Conservation (phyloP, 2,797 vertebrate species). For the Antennarius maculatus region DNA sequence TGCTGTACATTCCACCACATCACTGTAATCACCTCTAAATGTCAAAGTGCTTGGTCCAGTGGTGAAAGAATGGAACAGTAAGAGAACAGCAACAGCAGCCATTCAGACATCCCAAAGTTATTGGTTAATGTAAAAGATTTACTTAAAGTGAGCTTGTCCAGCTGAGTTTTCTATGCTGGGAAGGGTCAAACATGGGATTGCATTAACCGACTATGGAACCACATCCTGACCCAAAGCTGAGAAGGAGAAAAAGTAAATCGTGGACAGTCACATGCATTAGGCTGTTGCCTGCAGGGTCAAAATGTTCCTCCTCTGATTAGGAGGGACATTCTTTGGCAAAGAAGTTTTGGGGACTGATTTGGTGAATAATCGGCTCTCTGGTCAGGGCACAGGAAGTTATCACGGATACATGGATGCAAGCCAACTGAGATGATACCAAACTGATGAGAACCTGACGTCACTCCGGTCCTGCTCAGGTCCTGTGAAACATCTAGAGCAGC, state of each 20-base stretch:
- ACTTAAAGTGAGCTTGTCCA: neutral
- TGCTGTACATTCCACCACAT: constrained; percentile 38
- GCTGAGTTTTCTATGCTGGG: too few relatives aligned
- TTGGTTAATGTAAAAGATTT: neutral
- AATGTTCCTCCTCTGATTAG: constrained; percentile 7
- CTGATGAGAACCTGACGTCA: constrained; percentile 31
- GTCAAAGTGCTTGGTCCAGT: neutral
- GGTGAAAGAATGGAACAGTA: neutral
- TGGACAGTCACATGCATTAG: constrained; percentile 22
- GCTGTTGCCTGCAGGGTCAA: constrained; percentile 14
- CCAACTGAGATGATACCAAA: constrained; percentile 14
- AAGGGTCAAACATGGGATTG: constrained; percentile 19
- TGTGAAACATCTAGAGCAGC: neutral
- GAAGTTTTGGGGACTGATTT: constrained; percentile 14
- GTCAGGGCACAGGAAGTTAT: constrained; percentile 31
- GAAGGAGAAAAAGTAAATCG: constrained; percentile 29
- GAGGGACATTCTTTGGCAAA: constrained; percentile 13
- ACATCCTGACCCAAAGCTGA: constrained; percentile 52
- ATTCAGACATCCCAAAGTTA: too few relatives aligned
- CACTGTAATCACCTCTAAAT: constrained; percentile 15
- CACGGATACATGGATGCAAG: constrained; percentile 15
- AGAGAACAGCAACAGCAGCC: neutral
- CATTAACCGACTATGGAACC: constrained; percentile 48
- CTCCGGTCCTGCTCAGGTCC: constrained; percentile 16
- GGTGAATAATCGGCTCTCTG: constrained; percentile 26